Conservation (phyloP, 1,140 invertebrate genomes). For the Thaumatotibia leucotreta region DNA sequence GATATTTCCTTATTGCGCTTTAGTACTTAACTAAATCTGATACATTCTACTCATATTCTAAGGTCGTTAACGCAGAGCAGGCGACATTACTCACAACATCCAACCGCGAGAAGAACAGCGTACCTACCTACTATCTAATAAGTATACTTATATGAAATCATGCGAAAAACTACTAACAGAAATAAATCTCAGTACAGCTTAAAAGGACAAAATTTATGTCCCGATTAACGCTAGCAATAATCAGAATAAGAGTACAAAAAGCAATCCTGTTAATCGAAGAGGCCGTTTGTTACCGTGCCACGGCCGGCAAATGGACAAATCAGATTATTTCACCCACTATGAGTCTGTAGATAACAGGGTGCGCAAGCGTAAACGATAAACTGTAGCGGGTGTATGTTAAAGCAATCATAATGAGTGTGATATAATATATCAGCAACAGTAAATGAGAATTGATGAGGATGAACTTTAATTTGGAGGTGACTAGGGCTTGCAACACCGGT, state of each 20-base stretch:
- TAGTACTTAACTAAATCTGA: too few species aligned
- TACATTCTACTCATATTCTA: too few species aligned
- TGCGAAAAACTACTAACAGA: neutral
- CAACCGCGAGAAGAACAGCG: too few species aligned
- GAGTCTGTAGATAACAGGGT: conserved; percentile 65
- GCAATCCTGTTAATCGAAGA: conserved; percentile 71
- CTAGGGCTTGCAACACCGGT: too few species aligned
- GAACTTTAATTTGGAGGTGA: too few species aligned
- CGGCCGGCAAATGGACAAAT: conserved; percentile 74
- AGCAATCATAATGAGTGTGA: too few species aligned
- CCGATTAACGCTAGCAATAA: conserved; percentile 37
- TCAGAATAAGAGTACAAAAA: conserved; percentile 54
- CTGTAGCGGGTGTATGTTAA: conserved; percentile 16
- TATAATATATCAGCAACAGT: neutral
- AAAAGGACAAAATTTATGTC: conserved; percentile 5
- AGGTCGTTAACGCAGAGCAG: too few species aligned
- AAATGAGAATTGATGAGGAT: too few species aligned
- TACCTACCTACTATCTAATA: too few species aligned
- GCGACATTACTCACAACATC: too few species aligned
- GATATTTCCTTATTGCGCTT: too few species aligned
- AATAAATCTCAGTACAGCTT: neutral
- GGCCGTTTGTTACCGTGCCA: conserved; percentile 60
- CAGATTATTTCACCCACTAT: conserved; percentile 75
- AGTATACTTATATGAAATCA: too few species aligned
- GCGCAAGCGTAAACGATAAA: conserved; percentile 21